Evolutionary conservation across 2,113 vertebrate genomes (phyloP).

Genomic region (Phalacrocorax aristotelis): DNA sequence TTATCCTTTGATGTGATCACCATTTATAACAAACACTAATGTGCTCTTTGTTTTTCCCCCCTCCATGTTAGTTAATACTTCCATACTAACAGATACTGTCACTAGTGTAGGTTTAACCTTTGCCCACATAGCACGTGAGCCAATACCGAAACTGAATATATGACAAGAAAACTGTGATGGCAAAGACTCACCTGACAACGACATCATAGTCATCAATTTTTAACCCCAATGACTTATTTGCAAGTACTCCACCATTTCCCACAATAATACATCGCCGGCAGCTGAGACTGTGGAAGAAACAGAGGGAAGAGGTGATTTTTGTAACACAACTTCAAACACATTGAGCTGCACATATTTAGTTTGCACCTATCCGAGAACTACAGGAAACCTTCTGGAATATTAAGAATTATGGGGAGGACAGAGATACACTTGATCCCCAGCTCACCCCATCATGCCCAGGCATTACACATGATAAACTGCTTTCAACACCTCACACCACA

Average conservation of each 20-base stretch:
- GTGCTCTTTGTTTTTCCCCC: not conserved
- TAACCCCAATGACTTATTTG: conserved; percentile 94
- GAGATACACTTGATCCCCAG: not conserved
- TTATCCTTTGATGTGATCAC: not conserved
- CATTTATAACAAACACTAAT: not conserved
- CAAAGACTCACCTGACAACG: conserved; percentile 87
- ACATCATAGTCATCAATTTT: conserved; percentile 94
- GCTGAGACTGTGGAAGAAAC: conserved; percentile 78
- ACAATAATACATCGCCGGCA: conserved; percentile 95
- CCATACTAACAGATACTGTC: not conserved
- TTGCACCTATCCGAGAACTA: not conserved
- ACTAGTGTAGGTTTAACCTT: not conserved
- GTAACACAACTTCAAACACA: not conserved
- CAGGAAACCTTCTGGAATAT: not conserved
- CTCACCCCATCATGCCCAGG: conserved; percentile 4
- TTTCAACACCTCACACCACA: conserved; percentile 39
- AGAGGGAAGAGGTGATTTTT: conserved; percentile 8
- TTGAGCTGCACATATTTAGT: not conserved
- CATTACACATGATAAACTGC: conserved; percentile 9
- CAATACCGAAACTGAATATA: not conserved
- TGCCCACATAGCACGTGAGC: not conserved
- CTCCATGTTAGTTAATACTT: not conserved
- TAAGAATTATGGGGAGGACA: not conserved
- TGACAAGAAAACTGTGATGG: not conserved
- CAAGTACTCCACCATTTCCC: conserved; percentile 94